Conservation (phyloP, 1,140 invertebrate genomes). For the Hylaeus anthracinus region DNA sequence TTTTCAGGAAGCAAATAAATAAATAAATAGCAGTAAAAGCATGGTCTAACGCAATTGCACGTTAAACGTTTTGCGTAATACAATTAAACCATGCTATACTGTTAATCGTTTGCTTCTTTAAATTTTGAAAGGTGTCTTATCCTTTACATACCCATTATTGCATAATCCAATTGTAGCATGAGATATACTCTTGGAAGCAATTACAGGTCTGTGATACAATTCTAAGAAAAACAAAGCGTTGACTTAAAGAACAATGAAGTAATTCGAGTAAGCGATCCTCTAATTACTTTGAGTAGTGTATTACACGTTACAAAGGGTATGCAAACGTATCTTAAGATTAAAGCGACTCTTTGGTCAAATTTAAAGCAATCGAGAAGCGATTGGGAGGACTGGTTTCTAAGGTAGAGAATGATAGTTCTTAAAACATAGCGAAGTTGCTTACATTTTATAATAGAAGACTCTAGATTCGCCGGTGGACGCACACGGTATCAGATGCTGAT, state of each 20-base stretch:
- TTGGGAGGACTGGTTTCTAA: background rate
- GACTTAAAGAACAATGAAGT: background rate
- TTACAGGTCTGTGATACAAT: background rate
- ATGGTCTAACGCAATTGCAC: too few species aligned
- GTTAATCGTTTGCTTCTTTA: too few species aligned
- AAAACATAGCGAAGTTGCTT: slow-evolving; percentile 74
- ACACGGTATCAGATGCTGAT: slow-evolving; percentile 96
- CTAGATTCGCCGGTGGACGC: slow-evolving; percentile 96
- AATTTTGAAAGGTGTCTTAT: too few species aligned
- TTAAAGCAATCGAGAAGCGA: background rate
- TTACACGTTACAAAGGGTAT: background rate
- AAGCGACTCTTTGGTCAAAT: background rate
- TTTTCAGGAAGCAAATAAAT: too few species aligned
- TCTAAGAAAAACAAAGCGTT: too few species aligned
- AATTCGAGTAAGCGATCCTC: background rate
- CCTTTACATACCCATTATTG: too few species aligned
- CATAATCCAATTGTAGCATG: too few species aligned
- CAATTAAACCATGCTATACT: too few species aligned
- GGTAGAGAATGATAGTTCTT: background rate
- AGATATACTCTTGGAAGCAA: background rate
- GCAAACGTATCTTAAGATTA: background rate
- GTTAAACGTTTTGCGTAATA: too few species aligned
- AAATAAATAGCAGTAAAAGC: background rate
- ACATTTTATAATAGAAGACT: slow-evolving; percentile 99
- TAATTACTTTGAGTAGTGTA: slow-evolving; percentile 1